Evolutionary conservation across 2,888 invertebrate genomes (phyloP), one percentile per base, ranked within the genome.

Genomic region (Teleogryllus oceanicus): DNA sequence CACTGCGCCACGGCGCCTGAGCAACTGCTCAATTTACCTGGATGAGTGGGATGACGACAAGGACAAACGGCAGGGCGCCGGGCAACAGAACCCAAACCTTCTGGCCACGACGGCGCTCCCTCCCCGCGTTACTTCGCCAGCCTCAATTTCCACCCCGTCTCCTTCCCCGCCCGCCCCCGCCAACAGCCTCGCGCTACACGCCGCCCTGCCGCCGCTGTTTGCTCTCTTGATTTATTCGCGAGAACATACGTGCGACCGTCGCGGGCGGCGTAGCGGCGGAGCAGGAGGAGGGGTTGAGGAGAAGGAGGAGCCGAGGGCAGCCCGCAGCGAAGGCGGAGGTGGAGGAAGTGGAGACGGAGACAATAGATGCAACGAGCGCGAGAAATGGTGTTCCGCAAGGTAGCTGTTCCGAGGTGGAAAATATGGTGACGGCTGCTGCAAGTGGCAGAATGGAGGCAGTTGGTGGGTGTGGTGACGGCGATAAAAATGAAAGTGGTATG

Each of bases 31-130:
- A 62, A 62, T 62, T 62, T 62, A 62, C 62, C 62, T 62, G 62
- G 62, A 62, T 62, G 62, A 62, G n/a, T 62, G 62, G n/a, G n/a
- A 62, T 62, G 62, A 62, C 62, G 62, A 62, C 62, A 62, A 62
- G 62, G 62, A 62, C 62, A 62, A 62, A 62, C 16, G 12, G 62
- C n/a, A 62, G 62, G 62, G 62, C 62, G 62, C 16, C 62, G 62
- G 62, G 62, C 62, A 62, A 62, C 16, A 62, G 62, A 62, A 62
- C 62, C 62, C 62, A 62, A 62, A 62, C 62, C 62, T 62, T 62
- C 16, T 16, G 62, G 62, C 62, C 62, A 13, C 62, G 62, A 62
- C 62, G 62, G 62, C 62, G 13, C 16, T 1, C 62, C 13, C 62
- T 62, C 16, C 16, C 62, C 5, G 1, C 62, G 1, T 16, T 5